Base-by-base conservation (phyloP, 2,888 invertebrate species). In the Ochropacha duplaris region DNA sequence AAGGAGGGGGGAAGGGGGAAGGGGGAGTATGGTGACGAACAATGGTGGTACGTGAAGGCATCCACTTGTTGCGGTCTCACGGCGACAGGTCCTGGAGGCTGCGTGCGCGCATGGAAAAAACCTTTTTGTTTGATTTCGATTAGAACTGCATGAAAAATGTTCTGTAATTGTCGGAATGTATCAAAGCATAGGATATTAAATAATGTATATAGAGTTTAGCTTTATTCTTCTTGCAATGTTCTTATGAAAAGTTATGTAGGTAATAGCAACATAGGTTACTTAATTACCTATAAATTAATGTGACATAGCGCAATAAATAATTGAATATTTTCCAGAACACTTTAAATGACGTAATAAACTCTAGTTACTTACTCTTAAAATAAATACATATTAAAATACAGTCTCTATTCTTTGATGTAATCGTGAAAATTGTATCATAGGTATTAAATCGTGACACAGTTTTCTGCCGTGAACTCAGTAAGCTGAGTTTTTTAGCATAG, bases 1-100 rank as follows among this genome's bases (percentile, higher is more conserved):
- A 31, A 57, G 58, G 58, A 58, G 57, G 34, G 58, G 57, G 57
- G 59, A 59, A 22, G 60, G 64, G 70, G 74, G 66, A 59, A 22
- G 60, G 64, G 70, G 74, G 66, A 59, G 68, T 65, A 63, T 68
- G 59, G 69, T 64, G 65, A 65, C 64, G 77, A 90, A 92, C 92
- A 92, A 91, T 90, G 76, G 88, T 59, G 64, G 86, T 81, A 92
- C 92, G 92, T 92, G 92, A 85, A 78, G 92, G 92, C 88, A 92
- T 92, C 86, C 92, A 92, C 92, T 92, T 91, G 92, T 87, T 86
- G 87, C 84, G 84, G 77, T 85, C 85, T 78, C 84, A 84, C 84
- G 83, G 77, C 77, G 79, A 78, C 86, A 80, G 85, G 83, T 84
- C 73, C 66, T 72, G 80, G 81, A 84, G 86, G 84, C 86, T 84